Evolutionary conservation across 1,140 invertebrate species (phyloP), one percentile per base, ranked within the genome.

Genomic region (Lepidurus apus): DNA sequence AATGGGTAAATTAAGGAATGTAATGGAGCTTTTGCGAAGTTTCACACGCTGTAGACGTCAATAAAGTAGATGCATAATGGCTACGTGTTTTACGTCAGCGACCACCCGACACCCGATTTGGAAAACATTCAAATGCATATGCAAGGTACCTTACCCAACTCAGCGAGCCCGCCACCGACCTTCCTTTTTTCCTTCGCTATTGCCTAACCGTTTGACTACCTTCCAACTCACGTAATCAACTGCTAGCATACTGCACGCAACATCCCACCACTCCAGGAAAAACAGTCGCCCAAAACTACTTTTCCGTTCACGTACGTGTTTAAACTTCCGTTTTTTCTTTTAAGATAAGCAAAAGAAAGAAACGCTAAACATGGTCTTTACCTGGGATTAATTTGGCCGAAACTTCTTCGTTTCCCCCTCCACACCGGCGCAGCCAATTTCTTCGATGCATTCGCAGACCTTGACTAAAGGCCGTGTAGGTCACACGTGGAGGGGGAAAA

Each of bases 51-150:
- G 10, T 47, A 34, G 4, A 4, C 53, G 53, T 65, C 53, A 65
- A 65, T 65, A 65, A 65, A 65, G 21, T 65, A 65, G 17, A n/a
- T 65, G 8, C 53, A 65, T 65, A 65, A n/a, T 65, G 53, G 53
- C 53, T 65, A 65, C 53, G 53, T 65, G 53, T 65, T 65, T 65
- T 65, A 65, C 53, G 53, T 65, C 53, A 65, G 53, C 53, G 17
- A 65, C 53, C 53, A 21, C 21, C 53, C 53, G 53, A 21, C 13
- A 65, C 13, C 17, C 53, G n/a, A 65, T 13, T 65, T 65, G 53
- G 53, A 65, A 9, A 65, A 21, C 53, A 65, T 9, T 65, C n/a
- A 65, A 65, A 65, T 21, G 53, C 53, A 21, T 21, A 9, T 13
- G 13, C 53, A 65, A 65, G 53, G 53, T 65, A 65, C 53, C 53